Base-by-base conservation (phyloP, 1,140 invertebrate species). In the Leptinotarsa lineolata region DNA sequence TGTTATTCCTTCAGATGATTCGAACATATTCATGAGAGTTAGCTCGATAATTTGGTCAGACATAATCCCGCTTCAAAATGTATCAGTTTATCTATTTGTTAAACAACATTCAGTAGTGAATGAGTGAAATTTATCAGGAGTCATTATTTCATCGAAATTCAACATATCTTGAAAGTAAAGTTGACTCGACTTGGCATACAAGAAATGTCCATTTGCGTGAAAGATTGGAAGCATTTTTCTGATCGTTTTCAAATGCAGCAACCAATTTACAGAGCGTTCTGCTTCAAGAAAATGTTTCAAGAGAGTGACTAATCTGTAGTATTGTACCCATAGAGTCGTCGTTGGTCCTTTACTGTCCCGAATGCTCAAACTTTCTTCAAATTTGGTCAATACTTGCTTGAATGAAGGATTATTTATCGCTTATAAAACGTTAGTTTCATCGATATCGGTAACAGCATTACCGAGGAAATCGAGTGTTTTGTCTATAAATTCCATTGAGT, bases 51-150 rank as follows among this genome's bases (percentile, higher is more conserved):
- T 82, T 78, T 82, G 78, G 75, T 85, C 83, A 12, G 80, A 71
- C 73, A 79, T 84, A 16, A 84, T 77, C 20, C 85, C 86, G 65
- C 76, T 81, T 81, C 83, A 86, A 77, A 82, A 84, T 74, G 83
- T 83, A 68, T 86, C 77, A n/a, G 78, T 72, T 24, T 82, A 70
- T 68, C 80, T 73, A 54, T 84, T 82, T 1, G 82, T 84, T 68
- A 84, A 85, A 18, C 67, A 81, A 59, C 81, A 81, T 59, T 76
- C 5, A 8, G 16, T 24, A 12, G 58, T 61, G 16, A 73, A 77
- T 73, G 83, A 85, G 6, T 69, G 4, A 20, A 69, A 69, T 11
- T 54, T 46, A 22, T 22, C 22, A 79, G 61, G 12, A 73, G 63
- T 21, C 54, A 61, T 60, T 72, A 11, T 69, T 58, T 18, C 20